phyloP scores from a whole-genome alignment of 2,113 vertebrate genomes.

The Dromas ardeola region DNA sequence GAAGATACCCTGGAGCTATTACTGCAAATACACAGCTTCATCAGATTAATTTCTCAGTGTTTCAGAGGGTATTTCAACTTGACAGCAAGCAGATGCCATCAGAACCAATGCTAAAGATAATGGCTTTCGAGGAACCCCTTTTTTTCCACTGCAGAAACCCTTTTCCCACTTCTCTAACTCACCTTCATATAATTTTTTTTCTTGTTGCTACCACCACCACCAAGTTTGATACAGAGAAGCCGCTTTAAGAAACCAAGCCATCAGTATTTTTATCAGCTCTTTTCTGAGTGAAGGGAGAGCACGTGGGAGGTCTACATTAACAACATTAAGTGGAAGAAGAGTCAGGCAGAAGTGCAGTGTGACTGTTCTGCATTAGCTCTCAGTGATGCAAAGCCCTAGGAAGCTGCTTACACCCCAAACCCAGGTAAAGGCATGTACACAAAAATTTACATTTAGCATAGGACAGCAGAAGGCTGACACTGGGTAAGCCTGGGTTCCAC shows the following conservation, averaged over 20 bases:
- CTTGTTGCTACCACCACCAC: background rate
- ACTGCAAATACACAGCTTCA: background rate
- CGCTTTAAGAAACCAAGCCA: background rate
- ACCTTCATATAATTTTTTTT: accelerated
- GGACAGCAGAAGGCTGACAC: background rate
- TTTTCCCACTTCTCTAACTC: background rate
- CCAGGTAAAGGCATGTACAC: background rate
- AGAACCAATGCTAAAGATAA: background rate
- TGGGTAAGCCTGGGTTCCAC: background rate
- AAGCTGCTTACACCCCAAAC: background rate
- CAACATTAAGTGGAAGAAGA: background rate
- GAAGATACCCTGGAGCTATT: background rate
- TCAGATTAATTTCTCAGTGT: background rate
- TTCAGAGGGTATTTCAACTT: background rate
- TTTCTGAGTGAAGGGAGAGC: background rate
- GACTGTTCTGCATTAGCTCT: background rate
- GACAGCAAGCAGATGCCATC: background rate
- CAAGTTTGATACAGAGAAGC: background rate
- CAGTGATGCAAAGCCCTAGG: background rate
- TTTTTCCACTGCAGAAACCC: background rate
- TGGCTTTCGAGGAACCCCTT: background rate
- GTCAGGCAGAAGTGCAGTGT: background rate
- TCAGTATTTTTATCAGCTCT: background rate
- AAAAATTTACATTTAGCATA: background rate
- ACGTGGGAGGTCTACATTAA: background rate